phyloP scores from a whole-genome alignment of 64 coral and sea anemone genomes.

The Stylophora pistillata region DNA sequence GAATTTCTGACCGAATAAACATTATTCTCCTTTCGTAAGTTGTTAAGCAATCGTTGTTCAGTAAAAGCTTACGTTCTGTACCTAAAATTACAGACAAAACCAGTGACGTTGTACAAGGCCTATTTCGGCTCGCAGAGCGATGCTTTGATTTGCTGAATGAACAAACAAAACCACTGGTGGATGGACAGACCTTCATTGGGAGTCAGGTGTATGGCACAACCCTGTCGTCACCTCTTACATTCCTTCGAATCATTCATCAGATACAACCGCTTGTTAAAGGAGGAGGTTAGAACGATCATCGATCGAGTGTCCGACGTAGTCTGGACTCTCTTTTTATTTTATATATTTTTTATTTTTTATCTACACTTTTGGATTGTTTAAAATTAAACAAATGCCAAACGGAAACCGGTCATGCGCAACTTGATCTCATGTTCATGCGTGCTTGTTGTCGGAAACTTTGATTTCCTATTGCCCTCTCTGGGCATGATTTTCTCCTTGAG shows the following conservation, averaged over 20 bases:
- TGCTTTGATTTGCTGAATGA: slow-evolving; percentile 26
- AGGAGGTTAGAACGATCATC: slow-evolving; percentile 31
- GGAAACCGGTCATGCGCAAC: too few species aligned
- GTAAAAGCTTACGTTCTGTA: too few species aligned
- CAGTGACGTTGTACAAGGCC: slow-evolving; percentile 21
- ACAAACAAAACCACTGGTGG: too few species aligned
- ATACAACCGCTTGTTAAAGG: slow-evolving; percentile 37
- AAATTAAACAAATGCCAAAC: too few species aligned
- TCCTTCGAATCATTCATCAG: slow-evolving; percentile 65
- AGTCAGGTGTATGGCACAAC: slow-evolving; percentile 19
- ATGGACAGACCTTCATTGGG: neutral
- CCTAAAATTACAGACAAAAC: slow-evolving; percentile 35
- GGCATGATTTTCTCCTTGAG: too few species aligned
- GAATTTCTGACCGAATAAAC: too few species aligned
- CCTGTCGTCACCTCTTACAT: slow-evolving; percentile 59
- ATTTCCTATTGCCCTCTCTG: too few species aligned
- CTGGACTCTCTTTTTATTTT: neutral
- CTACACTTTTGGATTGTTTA: neutral
- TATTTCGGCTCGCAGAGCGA: slow-evolving; percentile 31
- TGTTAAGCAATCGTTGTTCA: too few species aligned
- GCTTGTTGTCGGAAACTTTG: too few species aligned
- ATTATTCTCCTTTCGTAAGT: too few species aligned
- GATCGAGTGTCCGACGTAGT: neutral
- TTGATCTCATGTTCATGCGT: too few species aligned
- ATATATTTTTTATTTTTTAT: neutral